phyloP scores from a whole-genome alignment of 1,140 invertebrate species.

The Spodoptera frugiperda region DNA sequence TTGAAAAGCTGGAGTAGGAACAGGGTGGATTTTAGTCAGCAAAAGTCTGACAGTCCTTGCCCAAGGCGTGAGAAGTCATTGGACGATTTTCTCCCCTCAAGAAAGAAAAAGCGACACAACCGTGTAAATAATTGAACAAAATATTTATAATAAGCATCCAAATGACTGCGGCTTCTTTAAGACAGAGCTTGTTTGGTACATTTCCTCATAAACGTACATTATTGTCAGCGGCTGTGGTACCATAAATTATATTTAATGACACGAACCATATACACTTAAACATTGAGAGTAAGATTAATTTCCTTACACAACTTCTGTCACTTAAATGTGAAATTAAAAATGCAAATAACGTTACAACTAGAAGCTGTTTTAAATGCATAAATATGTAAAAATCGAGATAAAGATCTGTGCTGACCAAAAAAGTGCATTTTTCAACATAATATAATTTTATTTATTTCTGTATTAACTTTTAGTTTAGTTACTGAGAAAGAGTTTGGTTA shows the following conservation, averaged over 20 bases:
- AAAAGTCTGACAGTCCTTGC: no score
- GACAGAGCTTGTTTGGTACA: background rate
- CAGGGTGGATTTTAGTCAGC: no score
- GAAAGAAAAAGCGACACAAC: no score
- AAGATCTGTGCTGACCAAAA: slow-evolving; percentile 8
- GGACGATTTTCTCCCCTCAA: no score
- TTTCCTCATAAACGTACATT: background rate
- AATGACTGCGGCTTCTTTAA: background rate
- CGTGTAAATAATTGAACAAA: no score
- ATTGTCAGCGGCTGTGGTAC: background rate
- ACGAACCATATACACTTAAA: no score
- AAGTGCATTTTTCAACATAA: background rate
- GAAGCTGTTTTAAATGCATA: background rate
- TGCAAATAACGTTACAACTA: slow-evolving; percentile 12
- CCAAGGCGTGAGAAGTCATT: no score
- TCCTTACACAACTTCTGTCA: slow-evolving; percentile 19
- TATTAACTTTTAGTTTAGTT: no score
- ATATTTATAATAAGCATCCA: no score
- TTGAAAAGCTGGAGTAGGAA: no score
- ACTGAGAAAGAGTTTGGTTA: no score
- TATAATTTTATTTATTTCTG: no score
- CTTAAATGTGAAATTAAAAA: slow-evolving; percentile 17
- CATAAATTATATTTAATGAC: slow-evolving; percentile 10
- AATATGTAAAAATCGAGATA: background rate
- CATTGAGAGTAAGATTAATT: slow-evolving; percentile 25